Evolutionary conservation across 2,113 vertebrate species (phyloP), one percentile per base, ranked within the genome.

Genomic region (Coturnix japonica): DNA sequence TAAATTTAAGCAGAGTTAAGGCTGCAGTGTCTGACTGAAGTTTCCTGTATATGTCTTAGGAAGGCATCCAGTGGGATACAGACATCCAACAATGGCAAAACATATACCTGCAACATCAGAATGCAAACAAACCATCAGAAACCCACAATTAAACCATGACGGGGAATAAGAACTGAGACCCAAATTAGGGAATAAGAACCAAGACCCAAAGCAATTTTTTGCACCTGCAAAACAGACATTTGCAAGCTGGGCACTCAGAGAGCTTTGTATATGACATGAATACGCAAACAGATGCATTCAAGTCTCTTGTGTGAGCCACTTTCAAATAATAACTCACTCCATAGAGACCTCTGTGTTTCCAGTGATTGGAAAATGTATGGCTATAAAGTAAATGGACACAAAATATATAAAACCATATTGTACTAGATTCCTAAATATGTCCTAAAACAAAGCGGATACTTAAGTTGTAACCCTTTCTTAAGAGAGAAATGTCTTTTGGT

Each of bases 1-100:
- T 77, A 94, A 94, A 91, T 92, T 95, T 79, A 56, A 92, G 69
- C 71, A 80, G 78, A 77, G 59, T 65, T 78, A 56, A 14, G 26
- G n/a, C 4, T 16, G 28, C 46, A 89, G 74, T 33, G 60, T 44
- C 79, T 85, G 69, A 78, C 79, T 54, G 56, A 39, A 59, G 25
- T 28, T 76, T 92, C 70, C 66, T 53, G 51, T 9, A 8, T 41
- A 30, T 28, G 56, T 30, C 67, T 84, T 23, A 87, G 44, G 22
- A 61, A 89, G 80, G 28, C 7, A 9, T 28, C 16, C 65, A n/a
- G 21, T 41, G 28, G n/a, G 49, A 73, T 41, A 73, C 15, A 53
- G 28, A 37, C 61, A 67, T 30, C 17, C 60, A 51, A 31, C 18
- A 30, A 23, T 4, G 63, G 49, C 49, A 87, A 82, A 71, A 30